Base-by-base conservation (phyloP, 2,888 invertebrate genomes). In the Campaea margaritaria region DNA sequence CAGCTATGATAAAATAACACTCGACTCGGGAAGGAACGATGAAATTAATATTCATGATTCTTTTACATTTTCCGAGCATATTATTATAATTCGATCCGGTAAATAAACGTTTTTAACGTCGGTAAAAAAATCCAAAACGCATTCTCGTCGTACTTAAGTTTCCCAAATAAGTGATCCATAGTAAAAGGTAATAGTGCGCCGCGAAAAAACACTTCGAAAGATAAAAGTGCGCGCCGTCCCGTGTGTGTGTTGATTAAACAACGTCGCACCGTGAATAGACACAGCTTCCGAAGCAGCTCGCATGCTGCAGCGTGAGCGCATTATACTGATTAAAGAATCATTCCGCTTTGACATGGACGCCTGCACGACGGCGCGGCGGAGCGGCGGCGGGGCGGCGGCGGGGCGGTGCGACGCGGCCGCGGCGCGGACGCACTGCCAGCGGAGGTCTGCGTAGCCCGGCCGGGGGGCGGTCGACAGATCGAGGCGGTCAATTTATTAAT, bases 291-390 rank as follows among this genome's bases (percentile, higher is more conserved):
- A 41, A 16, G 46, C 16, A 16, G 46, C 43, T 42, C 31, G 44
- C 31, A 4, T 15, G 43, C n/a, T n/a, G 15, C 36, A 43, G 60
- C 44, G 66, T 52, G 48, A 64, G 50, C 50, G 55, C 64, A 67
- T 67, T 67, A 67, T 47, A 44, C 50, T 54, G 60, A 67, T 67
- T 64, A 62, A 62, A 60, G 62, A 64, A 67, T 58, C 49, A 55
- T 48, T 48, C 42, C 47, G 54, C 62, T 54, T 50, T 50, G 53
- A 38, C 39, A 42, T 28, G 44, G 21, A 43, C 38, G 31, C n/a
- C n/a, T n/a, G 28, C 42, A 8, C 56, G 46, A 21, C 12, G 28
- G n/a, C 36, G 1, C 31, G 1, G 31, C 5, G 48, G 11, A 34
- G 51, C 42, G 46, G 41, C n/a, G n/a, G n/a, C n/a, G n/a, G n/a